Conservation (phyloP, 2,113 vertebrate species). For the Plectropomus leopardus region DNA sequence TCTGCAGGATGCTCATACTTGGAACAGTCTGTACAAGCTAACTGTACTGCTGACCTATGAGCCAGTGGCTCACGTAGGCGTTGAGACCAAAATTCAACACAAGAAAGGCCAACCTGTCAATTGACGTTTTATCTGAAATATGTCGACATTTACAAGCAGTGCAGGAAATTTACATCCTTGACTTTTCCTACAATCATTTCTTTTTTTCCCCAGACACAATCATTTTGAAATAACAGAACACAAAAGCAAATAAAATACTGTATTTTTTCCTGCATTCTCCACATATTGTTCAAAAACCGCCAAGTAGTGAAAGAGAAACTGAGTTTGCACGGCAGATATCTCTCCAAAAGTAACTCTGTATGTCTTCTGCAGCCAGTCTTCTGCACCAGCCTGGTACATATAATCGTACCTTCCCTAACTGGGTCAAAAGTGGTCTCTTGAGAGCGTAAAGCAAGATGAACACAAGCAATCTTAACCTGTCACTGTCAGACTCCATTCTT, state of each 20-base stretch:
- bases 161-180: conserved; percentile 6
- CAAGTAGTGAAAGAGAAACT: background rate
- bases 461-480: conserved; percentile 45
- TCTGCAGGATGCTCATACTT: background rate
- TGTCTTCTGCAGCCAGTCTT: conserved; percentile 20
- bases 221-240: background rate
- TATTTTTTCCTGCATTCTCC: background rate
- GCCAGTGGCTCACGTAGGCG: background rate
- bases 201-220: background rate
- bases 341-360: conserved; percentile 1
- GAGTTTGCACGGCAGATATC: conserved; percentile 19
- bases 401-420: conserved; percentile 53
- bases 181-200: background rate
- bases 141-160: conserved; percentile 11
- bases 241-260: background rate
- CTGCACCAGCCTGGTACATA: conserved; percentile 15
- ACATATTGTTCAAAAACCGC: background rate
- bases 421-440: conserved; percentile 67
- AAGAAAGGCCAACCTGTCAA: conserved; percentile 12
- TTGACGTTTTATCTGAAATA: conserved; percentile 8
- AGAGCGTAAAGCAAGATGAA: conserved; percentile 63
- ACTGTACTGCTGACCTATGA: background rate
- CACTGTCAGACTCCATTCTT: conserved; percentile 62
- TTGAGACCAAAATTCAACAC: background rate
- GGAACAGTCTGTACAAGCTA: background rate